Evolutionary conservation across 1,140 invertebrate genomes (phyloP).

Genomic region (Halotydeus destructor): DNA sequence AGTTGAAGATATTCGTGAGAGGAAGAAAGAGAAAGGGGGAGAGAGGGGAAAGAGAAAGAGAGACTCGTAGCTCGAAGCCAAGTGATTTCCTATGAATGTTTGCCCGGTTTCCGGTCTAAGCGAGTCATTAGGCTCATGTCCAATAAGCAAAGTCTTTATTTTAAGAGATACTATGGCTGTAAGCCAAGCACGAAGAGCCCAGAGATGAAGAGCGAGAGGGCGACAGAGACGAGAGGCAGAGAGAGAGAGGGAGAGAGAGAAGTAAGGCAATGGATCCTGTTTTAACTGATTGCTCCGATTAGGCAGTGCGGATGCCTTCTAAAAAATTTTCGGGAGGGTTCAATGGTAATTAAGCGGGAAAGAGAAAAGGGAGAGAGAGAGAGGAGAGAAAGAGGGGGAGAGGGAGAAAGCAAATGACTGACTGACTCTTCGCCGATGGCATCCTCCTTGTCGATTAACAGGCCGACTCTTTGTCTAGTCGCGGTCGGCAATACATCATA

Average conservation of each 20-base stretch:
- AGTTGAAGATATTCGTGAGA: background rate
- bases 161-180: background rate
- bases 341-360: constrained; percentile 1
- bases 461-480: background rate
- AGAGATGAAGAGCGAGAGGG: background rate
- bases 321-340: background rate
- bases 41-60: background rate
- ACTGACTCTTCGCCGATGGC: background rate
- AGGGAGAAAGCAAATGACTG: background rate
- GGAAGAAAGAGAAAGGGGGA: background rate
- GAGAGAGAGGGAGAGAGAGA: background rate
- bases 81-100: constrained; percentile 1
- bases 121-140: constrained; percentile 3
- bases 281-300: constrained; percentile 3
- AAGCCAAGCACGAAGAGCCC: background rate
- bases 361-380: background rate
- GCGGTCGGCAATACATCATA: background rate
- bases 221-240: background rate
- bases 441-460: background rate
- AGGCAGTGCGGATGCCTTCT: background rate
- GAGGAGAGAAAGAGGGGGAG: no score
- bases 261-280: background rate
- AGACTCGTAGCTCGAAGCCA: background rate
- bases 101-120: constrained; percentile 1
- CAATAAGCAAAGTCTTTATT: background rate